Base-by-base conservation (phyloP, 2,888 invertebrate species). In the Macrosiphum euphorbiae region DNA sequence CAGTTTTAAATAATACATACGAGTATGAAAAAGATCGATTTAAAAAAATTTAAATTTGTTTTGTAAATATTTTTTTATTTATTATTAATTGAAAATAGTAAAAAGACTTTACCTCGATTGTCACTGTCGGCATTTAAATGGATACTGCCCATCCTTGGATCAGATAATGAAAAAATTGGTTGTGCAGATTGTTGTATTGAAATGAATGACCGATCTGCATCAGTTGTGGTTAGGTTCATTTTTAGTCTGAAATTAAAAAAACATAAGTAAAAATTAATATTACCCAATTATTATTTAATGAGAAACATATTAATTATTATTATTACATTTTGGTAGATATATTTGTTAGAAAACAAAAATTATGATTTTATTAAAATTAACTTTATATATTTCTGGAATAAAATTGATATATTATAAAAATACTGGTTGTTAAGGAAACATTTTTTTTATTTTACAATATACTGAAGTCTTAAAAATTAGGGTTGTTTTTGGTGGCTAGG, bases 111-210 rank as follows among this genome's bases (percentile, higher is more conserved):
- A 94, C 93, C 93, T 86, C 93, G 78, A 61, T 94, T 94, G 35
- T 94, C 90, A 52, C 35, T 86, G 58, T 94, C 93, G 20, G 84
- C 28, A 11, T 90, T 94, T 28, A 90, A 86, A 94, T 90, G 93
- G 61, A 94, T 47, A 61, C 85, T 90, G 20, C 93, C 90, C 58
- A 94, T 94, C 50, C 93, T 94, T 16, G 89, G 93, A 90, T 94
- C 93, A 24, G 90, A 10, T 61, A 94, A 90, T 28, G 93, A 94
- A 20, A 94, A 94, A 86, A 94, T 94, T 0, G 93, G 93, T 67
- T 94, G 93, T 35, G 93, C 89, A 28, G 93, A 90, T 41, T 94
- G 93, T 94, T 94, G 93, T 41, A 94, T 86, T 67, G 93, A 94
- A 86, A 94, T 94, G 41, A 94, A 94, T 50, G 93, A 90, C 24